Evolutionary conservation across 37 sponge, comb jelly and placozoan species (phyloP).

Genomic region (Eunapius fragilis): DNA sequence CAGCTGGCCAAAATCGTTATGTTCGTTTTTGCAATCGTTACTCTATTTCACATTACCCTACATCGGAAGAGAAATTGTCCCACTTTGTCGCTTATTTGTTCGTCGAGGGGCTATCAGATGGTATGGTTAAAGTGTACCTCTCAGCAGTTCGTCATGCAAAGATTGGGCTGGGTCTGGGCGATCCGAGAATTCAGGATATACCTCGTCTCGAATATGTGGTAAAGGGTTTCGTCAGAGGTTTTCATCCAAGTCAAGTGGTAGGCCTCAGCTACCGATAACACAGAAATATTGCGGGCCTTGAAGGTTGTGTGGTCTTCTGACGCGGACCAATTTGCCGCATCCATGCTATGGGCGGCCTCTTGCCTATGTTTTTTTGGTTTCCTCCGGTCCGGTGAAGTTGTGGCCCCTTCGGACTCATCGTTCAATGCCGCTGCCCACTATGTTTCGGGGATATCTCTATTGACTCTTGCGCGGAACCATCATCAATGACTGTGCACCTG

Average conservation of each 20-base stretch:
- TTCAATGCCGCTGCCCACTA: not conserved
- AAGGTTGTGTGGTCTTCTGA: not conserved
- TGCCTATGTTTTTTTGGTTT: slow-evolving; percentile 19
- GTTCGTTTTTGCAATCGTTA: slow-evolving; percentile 2
- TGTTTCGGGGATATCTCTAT: not conserved
- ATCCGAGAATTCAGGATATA: slow-evolving; percentile 7
- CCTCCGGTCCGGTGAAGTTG: slow-evolving; percentile 10
- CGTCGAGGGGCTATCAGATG: not conserved
- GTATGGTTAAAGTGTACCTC: slow-evolving; percentile 10
- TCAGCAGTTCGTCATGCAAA: slow-evolving; percentile 29
- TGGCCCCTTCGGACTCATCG: not conserved
- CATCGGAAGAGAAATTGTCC: not conserved
- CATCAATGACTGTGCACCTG: not conserved
- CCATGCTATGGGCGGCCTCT: slow-evolving; percentile 20
- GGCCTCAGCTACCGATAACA: not conserved
- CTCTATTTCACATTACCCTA: not conserved
- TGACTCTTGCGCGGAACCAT: not conserved
- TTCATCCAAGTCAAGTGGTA: not conserved
- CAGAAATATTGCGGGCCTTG: not conserved
- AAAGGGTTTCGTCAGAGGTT: not conserved
- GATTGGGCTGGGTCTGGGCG: slow-evolving; percentile 31
- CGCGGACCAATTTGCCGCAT: not conserved
- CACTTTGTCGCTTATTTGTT: not conserved
- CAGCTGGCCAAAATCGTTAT: not conserved
- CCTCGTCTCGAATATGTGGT: not conserved